Base-by-base conservation (phyloP, 2,113 vertebrate species). In the Mastomys coucha region DNA sequence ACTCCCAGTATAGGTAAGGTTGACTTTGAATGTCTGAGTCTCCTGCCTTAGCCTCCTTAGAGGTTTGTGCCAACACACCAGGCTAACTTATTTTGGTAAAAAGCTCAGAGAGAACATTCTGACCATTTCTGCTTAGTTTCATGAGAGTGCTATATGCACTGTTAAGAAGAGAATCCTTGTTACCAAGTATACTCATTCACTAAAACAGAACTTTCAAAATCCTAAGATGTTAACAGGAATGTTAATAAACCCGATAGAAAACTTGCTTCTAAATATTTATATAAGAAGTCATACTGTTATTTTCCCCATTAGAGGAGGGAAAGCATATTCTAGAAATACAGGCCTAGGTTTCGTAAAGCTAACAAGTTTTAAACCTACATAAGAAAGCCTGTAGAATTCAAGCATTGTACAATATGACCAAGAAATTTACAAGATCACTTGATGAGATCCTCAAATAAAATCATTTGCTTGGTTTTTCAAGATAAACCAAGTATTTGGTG, bases 151-250 rank as follows among this genome's bases (percentile, higher is more conserved):
- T 93, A 94, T 96, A 60, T 73, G 24, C 89, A 73, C 33, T 73
- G 24, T 49, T 90, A 69, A 92, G 76, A 91, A 14, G 49, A 94
- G 94, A 96, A 86, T n/a, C 14, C 56, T 36, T 70, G 1, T 80
- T 78, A 72, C 5, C 56, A 92, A 91, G 88, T 88, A 89, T 45
- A 93, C 31, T 10, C 91, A 85, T 31, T 22, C 58, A 88, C 0
- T 89, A 72, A 92, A 96, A 96, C 36, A 85, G 2, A 90, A 89
- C 86, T 94, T 89, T 81, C 81, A 94, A 56, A 65, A 93, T 70
- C 31, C 36, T 88, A 77, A 91, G 80, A 56, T 72, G 93, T 39
- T 73, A 82, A 88, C 16, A 69, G 26, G 31, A 77, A 89, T 36
- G 22, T 26, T 76, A 53, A 80, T 65, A 45, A 80, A 33, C 45